These are phyloP conservation scores for Hoplostethus mediterraneus DNA, from an alignment of 2,797 vertebrate species.

Conservation along the genomic window DNA sequence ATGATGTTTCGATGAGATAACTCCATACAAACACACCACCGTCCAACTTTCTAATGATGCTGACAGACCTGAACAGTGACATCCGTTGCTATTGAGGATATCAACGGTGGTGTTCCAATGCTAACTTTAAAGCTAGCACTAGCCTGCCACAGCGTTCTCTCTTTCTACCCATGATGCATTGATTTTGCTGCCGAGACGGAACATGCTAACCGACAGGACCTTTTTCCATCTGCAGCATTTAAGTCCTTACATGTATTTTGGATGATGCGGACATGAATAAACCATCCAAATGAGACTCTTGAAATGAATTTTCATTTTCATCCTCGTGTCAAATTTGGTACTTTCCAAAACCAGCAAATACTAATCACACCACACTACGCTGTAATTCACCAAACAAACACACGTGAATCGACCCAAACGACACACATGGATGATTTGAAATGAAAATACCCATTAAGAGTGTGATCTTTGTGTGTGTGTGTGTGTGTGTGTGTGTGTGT, in stretches of 20 bases:
- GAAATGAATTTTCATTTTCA: constrained; percentile 24
- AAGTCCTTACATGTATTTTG: constrained; percentile 54
- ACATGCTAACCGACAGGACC: constrained; percentile 12
- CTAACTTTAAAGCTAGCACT: no score
- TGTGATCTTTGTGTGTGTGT: constrained; percentile 10
- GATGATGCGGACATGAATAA: constrained; percentile 59
- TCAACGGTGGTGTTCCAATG: no score
- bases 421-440: constrained; percentile 1
- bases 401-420: constrained; percentile 9
- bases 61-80: no score
- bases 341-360: no score
- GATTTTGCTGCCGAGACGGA: constrained; percentile 2
- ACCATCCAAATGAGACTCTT: constrained; percentile 46
- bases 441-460: constrained; percentile 6
- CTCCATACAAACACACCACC: no score
- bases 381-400: constrained; percentile 32
- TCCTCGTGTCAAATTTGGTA: no score
- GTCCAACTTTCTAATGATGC: no score
- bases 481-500: constrained; percentile 24
- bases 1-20: no score
- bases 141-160: no score
- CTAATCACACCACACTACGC: background rate
- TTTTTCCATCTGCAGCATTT: constrained; percentile 47
- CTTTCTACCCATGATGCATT: no score
- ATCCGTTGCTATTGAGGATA: no score